Conservation (phyloP, 1,140 invertebrate species). For the Campoletis sonorensis region DNA sequence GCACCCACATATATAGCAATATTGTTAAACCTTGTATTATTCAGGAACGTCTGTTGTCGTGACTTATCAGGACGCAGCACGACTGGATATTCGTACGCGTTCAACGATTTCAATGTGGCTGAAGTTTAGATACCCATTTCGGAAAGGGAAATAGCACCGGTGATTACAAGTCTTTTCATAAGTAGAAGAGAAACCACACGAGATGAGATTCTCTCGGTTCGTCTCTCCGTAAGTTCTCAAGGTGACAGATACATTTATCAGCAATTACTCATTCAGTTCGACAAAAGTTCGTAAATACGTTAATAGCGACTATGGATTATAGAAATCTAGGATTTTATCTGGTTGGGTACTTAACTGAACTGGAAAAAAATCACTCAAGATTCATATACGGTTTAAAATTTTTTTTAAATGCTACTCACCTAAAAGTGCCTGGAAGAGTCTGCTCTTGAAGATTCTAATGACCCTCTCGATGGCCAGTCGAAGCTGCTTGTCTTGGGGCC, state of each 20-base stretch:
- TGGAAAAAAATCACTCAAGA: not conserved
- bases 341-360: not conserved
- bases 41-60: not conserved
- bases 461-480: slow-evolving; percentile 97
- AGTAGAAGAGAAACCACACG: too few relatives aligned
- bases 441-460: slow-evolving; percentile 97
- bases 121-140: too few relatives aligned
- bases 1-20: too few relatives aligned
- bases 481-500: slow-evolving; percentile 95
- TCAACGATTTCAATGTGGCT: too few relatives aligned
- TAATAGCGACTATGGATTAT: too few relatives aligned
- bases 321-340: not conserved
- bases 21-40: not conserved
- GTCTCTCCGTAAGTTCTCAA: too few relatives aligned
- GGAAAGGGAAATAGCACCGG: too few relatives aligned
- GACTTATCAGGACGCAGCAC: not conserved
- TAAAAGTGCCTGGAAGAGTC: slow-evolving; percentile 96
- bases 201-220: too few relatives aligned
- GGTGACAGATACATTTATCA: not conserved
- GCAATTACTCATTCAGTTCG: not conserved
- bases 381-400: not conserved
- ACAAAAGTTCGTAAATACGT: too few relatives aligned
- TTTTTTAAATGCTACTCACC: slow-evolving; percentile 87
- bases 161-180: too few relatives aligned
- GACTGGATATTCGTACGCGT: too few relatives aligned